Evolutionary conservation across 2,888 invertebrate species (phyloP).

Genomic region (Rhingia campestris): DNA sequence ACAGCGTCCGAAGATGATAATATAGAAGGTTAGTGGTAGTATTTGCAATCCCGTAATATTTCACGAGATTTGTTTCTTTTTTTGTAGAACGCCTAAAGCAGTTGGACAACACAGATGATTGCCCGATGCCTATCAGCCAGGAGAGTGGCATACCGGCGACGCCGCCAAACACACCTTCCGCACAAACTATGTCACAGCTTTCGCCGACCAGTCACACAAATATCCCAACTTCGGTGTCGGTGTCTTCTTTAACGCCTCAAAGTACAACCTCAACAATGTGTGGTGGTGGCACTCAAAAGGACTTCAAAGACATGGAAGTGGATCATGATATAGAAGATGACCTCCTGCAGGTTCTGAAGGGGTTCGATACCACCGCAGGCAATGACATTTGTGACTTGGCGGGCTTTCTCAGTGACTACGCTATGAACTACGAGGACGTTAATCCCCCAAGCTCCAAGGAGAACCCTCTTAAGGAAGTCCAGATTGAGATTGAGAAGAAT

Average conservation of each 20-base stretch:
- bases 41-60: background rate
- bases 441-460: constrained; percentile 71
- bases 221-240: constrained; percentile 44
- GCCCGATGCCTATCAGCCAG: constrained; percentile 74
- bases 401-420: constrained; percentile 79
- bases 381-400: constrained; percentile 80
- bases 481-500: constrained; percentile 78
- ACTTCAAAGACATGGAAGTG: constrained; percentile 86
- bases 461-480: constrained; percentile 77
- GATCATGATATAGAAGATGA: constrained; percentile 89
- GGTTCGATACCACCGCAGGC: constrained; percentile 84
- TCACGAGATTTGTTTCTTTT: background rate
- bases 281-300: constrained; percentile 82
- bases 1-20: constrained; percentile 79
- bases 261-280: constrained; percentile 76
- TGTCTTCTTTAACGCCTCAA: constrained; percentile 77
- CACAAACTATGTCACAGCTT: constrained; percentile 57
- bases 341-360: constrained; percentile 90
- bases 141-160: constrained; percentile 66
- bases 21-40: constrained; percentile 77
- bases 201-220: constrained; percentile 66
- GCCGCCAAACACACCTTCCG: constrained; percentile 72
- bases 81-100: constrained; percentile 80
- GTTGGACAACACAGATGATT: constrained; percentile 78
- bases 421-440: constrained; percentile 76